Evolutionary conservation across 2,113 vertebrate species (phyloP).

Genomic region (Nothoprocta perdicaria): DNA sequence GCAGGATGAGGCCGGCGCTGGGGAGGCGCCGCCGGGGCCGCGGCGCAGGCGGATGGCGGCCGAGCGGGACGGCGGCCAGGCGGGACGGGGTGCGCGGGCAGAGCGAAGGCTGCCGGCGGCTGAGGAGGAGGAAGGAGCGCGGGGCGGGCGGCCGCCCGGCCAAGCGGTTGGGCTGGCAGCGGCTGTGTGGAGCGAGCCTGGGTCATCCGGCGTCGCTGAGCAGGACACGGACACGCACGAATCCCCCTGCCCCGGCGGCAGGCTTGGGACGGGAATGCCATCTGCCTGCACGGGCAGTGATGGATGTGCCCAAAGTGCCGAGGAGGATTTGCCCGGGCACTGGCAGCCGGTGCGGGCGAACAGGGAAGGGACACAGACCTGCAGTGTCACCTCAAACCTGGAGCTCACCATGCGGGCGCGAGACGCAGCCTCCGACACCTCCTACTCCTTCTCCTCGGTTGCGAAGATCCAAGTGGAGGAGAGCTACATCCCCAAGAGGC

Average conservation of each 20-base stretch:
- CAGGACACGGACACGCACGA: neutral
- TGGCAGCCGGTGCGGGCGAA: neutral
- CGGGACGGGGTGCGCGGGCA: fast-evolving
- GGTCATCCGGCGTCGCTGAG: fast-evolving
- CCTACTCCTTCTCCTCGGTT: constrained; percentile 85
- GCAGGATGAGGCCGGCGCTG: neutral
- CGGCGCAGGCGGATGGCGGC: neutral
- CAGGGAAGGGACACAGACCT: constrained; percentile 42
- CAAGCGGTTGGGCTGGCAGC: fast-evolving
- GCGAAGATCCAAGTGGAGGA: constrained; percentile 86
- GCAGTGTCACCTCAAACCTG: constrained; percentile 76
- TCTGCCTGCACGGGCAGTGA: fast-evolving
- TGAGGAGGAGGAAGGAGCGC: neutral
- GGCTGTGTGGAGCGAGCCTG: fast-evolving
- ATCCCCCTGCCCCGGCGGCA: fast-evolving
- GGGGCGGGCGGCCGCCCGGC: neutral
- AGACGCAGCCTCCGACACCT: constrained; percentile 44
- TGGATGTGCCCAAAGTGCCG: fast-evolving
- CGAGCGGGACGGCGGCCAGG: neutral
- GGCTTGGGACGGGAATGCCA: fast-evolving
- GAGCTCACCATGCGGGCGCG: constrained; percentile 77
- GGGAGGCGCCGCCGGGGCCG: constrained; percentile 38
- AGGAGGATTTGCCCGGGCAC: neutral
- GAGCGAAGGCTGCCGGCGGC: fast-evolving
- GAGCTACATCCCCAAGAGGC: constrained; percentile 71